These are phyloP conservation scores for Catalaphyllia jardinei DNA, from an alignment of 64 coral and sea anemone genomes.

Conservation along the genomic window DNA sequence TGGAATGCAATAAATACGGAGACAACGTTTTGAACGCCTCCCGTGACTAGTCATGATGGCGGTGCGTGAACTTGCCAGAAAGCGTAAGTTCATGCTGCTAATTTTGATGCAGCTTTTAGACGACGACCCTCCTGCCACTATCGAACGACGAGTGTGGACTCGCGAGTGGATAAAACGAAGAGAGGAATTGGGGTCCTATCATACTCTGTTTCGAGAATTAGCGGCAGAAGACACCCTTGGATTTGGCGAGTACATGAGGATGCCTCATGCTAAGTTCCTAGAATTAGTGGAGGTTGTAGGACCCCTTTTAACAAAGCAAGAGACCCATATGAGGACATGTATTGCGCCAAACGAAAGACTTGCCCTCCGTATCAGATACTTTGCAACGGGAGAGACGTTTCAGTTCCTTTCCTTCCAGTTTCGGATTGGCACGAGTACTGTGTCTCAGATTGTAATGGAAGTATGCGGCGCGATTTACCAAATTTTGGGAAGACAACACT, in stretches of 20 bases:
- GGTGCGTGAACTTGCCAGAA: constrained; percentile 31
- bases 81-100: constrained; percentile 29
- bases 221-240: constrained; percentile 17
- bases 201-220: constrained; percentile 36
- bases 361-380: constrained; percentile 21
- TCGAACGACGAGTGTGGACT: constrained; percentile 49
- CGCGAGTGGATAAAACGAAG: constrained; percentile 43
- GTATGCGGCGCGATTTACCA: background rate
- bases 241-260: constrained; percentile 25
- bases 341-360: constrained; percentile 44
- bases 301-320: constrained; percentile 30
- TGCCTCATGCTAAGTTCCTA: constrained; percentile 14
- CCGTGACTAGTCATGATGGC: too few relatives aligned
- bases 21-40: too few relatives aligned
- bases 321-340: constrained; percentile 19
- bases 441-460: too few relatives aligned
- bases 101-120: constrained; percentile 35
- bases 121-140: constrained; percentile 40
- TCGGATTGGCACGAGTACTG: background rate
- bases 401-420: background rate
- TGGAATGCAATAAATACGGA: too few relatives aligned
- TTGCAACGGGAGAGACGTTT: constrained; percentile 47
- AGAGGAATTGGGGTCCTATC: constrained; percentile 36
- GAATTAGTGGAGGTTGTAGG: constrained; percentile 19
- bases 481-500: too few relatives aligned